These are phyloP conservation scores for Acleris sparsana DNA, from an alignment of 2,888 invertebrate genomes.

Conservation along the genomic window DNA sequence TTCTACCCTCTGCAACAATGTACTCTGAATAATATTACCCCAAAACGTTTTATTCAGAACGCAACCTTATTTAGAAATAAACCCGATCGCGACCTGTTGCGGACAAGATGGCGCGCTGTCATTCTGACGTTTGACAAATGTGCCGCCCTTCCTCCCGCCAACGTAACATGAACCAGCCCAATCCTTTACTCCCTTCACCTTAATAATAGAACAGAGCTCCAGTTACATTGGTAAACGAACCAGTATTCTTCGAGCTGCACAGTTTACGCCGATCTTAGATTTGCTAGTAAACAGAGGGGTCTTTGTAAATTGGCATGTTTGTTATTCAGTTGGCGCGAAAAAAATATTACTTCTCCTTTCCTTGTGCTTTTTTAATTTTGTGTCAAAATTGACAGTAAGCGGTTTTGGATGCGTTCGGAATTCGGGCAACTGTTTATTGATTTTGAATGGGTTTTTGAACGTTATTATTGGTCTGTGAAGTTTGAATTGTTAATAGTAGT, in stretches of 20 bases:
- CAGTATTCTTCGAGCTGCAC: neutral
- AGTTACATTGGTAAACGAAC: neutral
- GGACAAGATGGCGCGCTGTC: constrained; percentile 45
- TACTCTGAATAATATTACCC: too few species aligned
- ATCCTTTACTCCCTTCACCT: neutral
- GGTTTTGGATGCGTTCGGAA: constrained; percentile 16
- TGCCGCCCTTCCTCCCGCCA: constrained; percentile 10
- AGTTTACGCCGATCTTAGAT: neutral
- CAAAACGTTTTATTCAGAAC: neutral
- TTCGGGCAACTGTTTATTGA: neutral
- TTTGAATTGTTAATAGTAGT: too few species aligned
- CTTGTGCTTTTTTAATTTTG: constrained; percentile 35
- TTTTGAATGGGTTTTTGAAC: neutral
- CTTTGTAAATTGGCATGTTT: constrained; percentile 8
- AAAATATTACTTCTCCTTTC: constrained; percentile 32
- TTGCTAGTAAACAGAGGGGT: neutral
- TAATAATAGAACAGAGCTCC: neutral
- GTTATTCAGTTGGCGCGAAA: constrained; percentile 32
- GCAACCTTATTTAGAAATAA: constrained; percentile 1
- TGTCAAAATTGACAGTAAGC: constrained; percentile 24
- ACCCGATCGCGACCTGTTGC: constrained; percentile 39
- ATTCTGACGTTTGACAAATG: constrained; percentile 46
- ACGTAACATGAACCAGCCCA: neutral
- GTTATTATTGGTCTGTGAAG: neutral
- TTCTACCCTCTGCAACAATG: too few species aligned